Evolutionary conservation across 2,797 vertebrate genomes (phyloP), one percentile per base, ranked within the genome.

Genomic region (Enteromius viviparus): DNA sequence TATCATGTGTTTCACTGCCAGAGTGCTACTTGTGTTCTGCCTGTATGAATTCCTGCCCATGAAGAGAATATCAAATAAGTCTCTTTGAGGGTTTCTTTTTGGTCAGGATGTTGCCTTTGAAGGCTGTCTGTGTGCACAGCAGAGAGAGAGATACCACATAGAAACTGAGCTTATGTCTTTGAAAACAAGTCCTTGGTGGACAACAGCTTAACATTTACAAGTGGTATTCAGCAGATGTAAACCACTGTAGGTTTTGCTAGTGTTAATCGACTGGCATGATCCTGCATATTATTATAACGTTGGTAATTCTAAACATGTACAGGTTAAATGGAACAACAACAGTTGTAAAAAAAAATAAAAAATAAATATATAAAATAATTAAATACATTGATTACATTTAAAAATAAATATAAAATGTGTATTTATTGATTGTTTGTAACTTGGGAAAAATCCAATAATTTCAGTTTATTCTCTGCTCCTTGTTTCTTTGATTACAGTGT

Each of bases 221-320:
- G 49, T 70, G 51, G 70, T 58, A 70, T 51, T 58, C 37, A 80
- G 51, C 51, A 58, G 78, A 80, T 80, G 51, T 70, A 58, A 42
- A 70, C 10, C 55, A 23, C 21, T n/a, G 8, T 53, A 58, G 26
- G n/a, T 60, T 62, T 62, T 29, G 58, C 23, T 14, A 26, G 5
- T 26, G n/a, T 23, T 60, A 12, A 60, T 14, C 58, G 26, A 62
- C 58, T 15, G 23, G 23, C 23, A 6, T 62, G 58, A 29, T 26
- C 58, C 12, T 62, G 58, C 23, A 26, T 60, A 60, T 60, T 12
- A 26, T 14, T 23, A 26, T 14, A 23, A 11, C 6, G 19, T 19
- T 51, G 49, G 49, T 7, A 19, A 51, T 6, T 19, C 6, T 19
- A 51, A 51, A 19, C 17, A 55, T 21, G 8, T 55, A 55, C 23